Evolutionary conservation across 2,797 vertebrate genomes (phyloP).

Genomic region (Arrhamphus sclerolepis): DNA sequence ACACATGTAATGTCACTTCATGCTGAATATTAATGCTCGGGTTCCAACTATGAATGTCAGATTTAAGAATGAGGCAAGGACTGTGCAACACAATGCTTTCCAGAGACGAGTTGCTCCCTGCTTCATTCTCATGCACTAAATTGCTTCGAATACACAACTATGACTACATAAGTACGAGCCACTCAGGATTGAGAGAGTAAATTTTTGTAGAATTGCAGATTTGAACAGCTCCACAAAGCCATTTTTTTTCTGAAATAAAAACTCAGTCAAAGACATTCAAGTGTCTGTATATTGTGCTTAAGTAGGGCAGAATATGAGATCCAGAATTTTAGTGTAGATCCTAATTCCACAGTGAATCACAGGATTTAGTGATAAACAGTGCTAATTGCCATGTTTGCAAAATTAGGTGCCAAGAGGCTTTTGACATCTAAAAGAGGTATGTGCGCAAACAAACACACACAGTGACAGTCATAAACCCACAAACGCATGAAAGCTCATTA

Average conservation of each 20-base stretch:
- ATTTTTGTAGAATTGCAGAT: slow-evolving; percentile 13
- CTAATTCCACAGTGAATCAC: slow-evolving; percentile 56
- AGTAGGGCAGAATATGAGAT: slow-evolving; percentile 48
- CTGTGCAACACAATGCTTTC: slow-evolving; percentile 59
- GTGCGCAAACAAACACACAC: slow-evolving; percentile 41
- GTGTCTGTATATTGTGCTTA: slow-evolving; percentile 29
- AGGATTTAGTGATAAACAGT: slow-evolving; percentile 66
- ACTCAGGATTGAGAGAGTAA: slow-evolving; percentile 26
- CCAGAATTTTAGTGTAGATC: slow-evolving; percentile 35
- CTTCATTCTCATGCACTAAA: slow-evolving; percentile 52
- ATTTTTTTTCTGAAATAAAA: slow-evolving; percentile 29
- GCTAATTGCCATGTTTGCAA: slow-evolving; percentile 66
- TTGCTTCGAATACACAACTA: slow-evolving; percentile 41
- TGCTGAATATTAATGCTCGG: slow-evolving; percentile 72
- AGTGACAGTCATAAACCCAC: slow-evolving; percentile 24
- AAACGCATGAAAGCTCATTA: slow-evolving; percentile 57
- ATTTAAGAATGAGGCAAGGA: slow-evolving; percentile 59
- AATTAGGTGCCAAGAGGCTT: slow-evolving; percentile 41
- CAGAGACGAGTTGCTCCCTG: slow-evolving; percentile 44
- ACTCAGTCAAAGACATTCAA: slow-evolving; percentile 23
- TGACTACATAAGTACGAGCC: slow-evolving; percentile 27
- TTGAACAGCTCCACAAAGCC: not conserved
- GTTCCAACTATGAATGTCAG: slow-evolving; percentile 48
- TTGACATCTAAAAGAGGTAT: slow-evolving; percentile 25
- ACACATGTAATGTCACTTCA: slow-evolving; percentile 61